A percentile compares a stretch with the other conserved stretches of the same genome.
Evolutionary conservation across 2,888 invertebrate genomes (phyloP).

Genomic region (Spicauda simplicius): DNA sequence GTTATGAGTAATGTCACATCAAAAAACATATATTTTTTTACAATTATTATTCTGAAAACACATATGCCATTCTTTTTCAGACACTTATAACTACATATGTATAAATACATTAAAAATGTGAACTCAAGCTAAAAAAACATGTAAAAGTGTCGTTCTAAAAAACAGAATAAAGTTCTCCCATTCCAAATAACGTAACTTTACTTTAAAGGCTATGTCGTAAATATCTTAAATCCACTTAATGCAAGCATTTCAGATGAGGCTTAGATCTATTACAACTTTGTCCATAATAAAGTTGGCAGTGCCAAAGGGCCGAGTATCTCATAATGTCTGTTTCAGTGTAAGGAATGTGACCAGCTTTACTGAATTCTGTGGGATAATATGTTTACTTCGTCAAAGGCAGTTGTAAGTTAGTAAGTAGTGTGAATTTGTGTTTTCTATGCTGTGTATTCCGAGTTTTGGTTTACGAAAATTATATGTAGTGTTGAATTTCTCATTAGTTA

Average conservation of each 20-base stretch:
- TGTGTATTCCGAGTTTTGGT: too few species aligned
- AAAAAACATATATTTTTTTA: too few species aligned
- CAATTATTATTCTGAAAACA: too few species aligned
- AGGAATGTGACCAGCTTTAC: conserved; percentile 12
- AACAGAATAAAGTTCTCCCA: background rate
- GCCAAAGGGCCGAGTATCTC: conserved; percentile 28
- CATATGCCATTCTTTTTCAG: too few species aligned
- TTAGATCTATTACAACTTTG: conserved; percentile 39
- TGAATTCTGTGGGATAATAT: background rate
- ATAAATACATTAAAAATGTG: too few species aligned
- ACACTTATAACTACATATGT: too few species aligned
- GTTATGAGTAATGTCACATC: too few species aligned
- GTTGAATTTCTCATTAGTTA: too few species aligned
- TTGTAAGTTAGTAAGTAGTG: background rate
- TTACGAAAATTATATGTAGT: too few species aligned
- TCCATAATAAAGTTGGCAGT: conserved; percentile 40
- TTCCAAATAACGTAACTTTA: conserved; percentile 12
- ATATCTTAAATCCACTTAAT: conserved; percentile 39
- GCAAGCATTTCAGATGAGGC: conserved; percentile 37
- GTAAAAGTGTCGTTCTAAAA: background rate
- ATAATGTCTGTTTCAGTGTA: conserved; percentile 22
- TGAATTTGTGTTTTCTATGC: too few species aligned
- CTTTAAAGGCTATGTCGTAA: conserved; percentile 32
- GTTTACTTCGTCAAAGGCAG: background rate
- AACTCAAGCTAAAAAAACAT: too few species aligned